phyloP scores from a whole-genome alignment of 2,797 vertebrate species.

The Enteromius fasciolatus region DNA sequence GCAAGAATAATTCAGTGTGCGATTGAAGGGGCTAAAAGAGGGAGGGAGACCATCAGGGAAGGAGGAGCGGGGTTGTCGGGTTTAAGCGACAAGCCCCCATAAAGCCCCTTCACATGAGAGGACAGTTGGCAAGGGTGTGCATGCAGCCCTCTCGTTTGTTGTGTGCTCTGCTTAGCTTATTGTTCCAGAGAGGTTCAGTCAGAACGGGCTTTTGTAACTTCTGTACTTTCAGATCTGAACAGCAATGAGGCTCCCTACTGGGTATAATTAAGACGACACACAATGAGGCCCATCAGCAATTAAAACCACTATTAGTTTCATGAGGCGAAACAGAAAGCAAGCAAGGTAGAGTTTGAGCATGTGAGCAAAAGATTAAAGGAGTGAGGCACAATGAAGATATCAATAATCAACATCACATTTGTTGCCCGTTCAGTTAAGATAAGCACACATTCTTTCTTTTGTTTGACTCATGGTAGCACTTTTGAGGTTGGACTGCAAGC shows the following conservation, averaged over 20 bases:
- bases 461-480: constrained; percentile 18
- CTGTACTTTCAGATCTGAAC: constrained; percentile 39
- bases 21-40: not conserved
- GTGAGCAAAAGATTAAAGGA: constrained; percentile 46
- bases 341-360: constrained; percentile 10
- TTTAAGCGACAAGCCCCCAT: not conserved
- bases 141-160: not conserved
- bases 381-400: constrained; percentile 28
- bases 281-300: constrained; percentile 71
- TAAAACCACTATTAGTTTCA: constrained; percentile 68
- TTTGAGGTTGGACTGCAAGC: constrained; percentile 5
- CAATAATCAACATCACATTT: constrained; percentile 20
- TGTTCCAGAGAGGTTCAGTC: constrained; percentile 24
- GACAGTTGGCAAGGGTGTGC: constrained; percentile 28
- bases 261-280: constrained; percentile 70
- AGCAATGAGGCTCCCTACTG: constrained; percentile 59
- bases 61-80: constrained; percentile 25
- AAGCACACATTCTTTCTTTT: constrained; percentile 4
- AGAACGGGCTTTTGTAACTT: constrained; percentile 36
- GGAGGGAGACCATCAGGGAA: not conserved
- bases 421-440: not conserved
- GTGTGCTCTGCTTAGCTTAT: constrained; percentile 22
- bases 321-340: constrained; percentile 27
- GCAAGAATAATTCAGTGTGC: constrained; percentile 1
- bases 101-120: not conserved